A percentile compares a stretch with the other conserved stretches of the same genome.
Evolutionary conservation across 2,888 invertebrate genomes (phyloP).

Genomic region (Drosophila kuntzei): DNA sequence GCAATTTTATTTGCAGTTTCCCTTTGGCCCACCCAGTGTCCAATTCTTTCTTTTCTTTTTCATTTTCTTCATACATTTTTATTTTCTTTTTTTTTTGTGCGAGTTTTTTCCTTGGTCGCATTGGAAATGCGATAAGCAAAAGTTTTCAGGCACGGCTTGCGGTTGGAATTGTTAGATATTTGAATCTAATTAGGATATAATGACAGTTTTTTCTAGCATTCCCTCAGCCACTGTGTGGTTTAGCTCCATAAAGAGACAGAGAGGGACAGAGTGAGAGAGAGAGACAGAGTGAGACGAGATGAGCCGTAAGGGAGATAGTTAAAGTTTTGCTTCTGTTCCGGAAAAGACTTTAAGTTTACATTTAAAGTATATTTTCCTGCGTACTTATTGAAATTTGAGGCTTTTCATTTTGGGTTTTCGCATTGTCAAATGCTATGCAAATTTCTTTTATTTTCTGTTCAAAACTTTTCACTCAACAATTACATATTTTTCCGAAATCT

Average conservation of each 20-base stretch:
- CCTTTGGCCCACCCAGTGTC: slow-evolving; percentile 38
- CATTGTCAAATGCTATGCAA: slow-evolving; percentile 40
- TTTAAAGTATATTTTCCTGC: not conserved
- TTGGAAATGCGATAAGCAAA: slow-evolving; percentile 68
- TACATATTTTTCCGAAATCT: slow-evolving; percentile 32
- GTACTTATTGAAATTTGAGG: not conserved
- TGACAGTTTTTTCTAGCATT: slow-evolving; percentile 54
- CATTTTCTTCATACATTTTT: slow-evolving; percentile 17
- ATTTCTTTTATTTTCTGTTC: slow-evolving; percentile 15
- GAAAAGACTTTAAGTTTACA: slow-evolving; percentile 10
- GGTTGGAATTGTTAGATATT: slow-evolving; percentile 72
- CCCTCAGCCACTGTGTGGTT: slow-evolving; percentile 5
- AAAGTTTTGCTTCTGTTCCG: not conserved
- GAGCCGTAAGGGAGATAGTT: not conserved
- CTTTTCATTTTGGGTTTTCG: slow-evolving; percentile 6
- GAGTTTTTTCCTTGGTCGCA: slow-evolving; percentile 31
- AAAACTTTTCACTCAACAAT: slow-evolving; percentile 46
- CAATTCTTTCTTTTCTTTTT: slow-evolving; percentile 22
- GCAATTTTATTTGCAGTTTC: slow-evolving; percentile 73
- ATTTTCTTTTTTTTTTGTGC: not conserved
- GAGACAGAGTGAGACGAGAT: too few relatives aligned
- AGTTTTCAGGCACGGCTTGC: slow-evolving; percentile 64
- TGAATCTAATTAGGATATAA: slow-evolving; percentile 79
- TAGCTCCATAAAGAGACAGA: not conserved
- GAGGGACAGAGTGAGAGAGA: not conserved